phyloP scores from a whole-genome alignment of 2,113 vertebrate species.

The Lota lota region DNA sequence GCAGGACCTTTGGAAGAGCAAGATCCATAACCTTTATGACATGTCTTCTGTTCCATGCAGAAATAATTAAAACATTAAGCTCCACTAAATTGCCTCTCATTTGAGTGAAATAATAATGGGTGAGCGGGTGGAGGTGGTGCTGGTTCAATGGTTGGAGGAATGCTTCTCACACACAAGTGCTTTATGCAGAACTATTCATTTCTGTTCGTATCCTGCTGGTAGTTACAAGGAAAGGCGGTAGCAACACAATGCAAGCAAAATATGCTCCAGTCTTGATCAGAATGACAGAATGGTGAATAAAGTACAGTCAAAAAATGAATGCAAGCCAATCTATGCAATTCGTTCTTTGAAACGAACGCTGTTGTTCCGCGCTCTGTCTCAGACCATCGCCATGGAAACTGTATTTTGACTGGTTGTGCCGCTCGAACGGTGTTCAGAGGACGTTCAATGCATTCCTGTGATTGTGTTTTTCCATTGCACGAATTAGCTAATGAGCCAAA shows the following conservation, averaged over 20 bases:
- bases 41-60: not conserved
- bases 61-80: not conserved
- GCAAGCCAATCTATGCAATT: slow-evolving; percentile 15
- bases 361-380: slow-evolving; percentile 26
- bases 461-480: not conserved
- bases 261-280: not conserved
- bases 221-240: not conserved
- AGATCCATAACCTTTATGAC: not conserved
- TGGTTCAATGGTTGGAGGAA: not conserved
- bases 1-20: not conserved
- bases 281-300: slow-evolving; percentile 22
- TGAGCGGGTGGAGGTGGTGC: no score
- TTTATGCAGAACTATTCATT: slow-evolving; percentile 36
- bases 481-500: not conserved
- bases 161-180: not conserved
- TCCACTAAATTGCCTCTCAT: not conserved
- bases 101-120: not conserved
- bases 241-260: slow-evolving; percentile 2
- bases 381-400: slow-evolving; percentile 47
- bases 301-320: slow-evolving; percentile 30
- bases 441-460: not conserved
- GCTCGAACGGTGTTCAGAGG: slow-evolving; percentile 4
- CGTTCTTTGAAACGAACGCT: slow-evolving; percentile 41
- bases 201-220: slow-evolving; percentile 26
- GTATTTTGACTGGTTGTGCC: slow-evolving; percentile 44